Evolutionary conservation across 1,140 invertebrate genomes (phyloP), one percentile per base, ranked within the genome.

Genomic region (Polypedilum vanderplanki): DNA sequence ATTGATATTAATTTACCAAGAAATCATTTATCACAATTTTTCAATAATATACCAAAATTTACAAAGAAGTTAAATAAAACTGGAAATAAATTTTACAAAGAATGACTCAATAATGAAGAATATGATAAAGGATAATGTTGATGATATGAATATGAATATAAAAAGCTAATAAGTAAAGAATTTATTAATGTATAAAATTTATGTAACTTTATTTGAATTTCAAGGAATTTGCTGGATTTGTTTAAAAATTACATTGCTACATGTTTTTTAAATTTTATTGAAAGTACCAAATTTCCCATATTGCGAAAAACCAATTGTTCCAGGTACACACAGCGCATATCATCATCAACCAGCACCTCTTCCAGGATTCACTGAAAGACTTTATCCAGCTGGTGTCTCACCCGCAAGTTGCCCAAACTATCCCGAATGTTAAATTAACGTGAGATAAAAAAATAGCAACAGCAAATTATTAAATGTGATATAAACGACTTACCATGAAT

Each of bases 131-230:
- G 85, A 78, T 86, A 84, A 73, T 92, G 91, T 84, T 98, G 95
- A 95, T 95, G 96, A 5, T 97, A 97, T 84, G 95, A 98, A 85
- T 77, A 82, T 4, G 79, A 87, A 75, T 97, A 95, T 83, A 83
- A 84, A 20, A 76, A 80, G 64, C 80, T n/a, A n/a, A n/a, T n/a
- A n/a, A n/a, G n/a, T n/a, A n/a, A n/a, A n/a, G n/a, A n/a, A n/a
- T n/a, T n/a, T n/a, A n/a, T n/a, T n/a, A n/a, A n/a, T n/a, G n/a
- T n/a, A n/a, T n/a, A n/a, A n/a, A n/a, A n/a, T n/a, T n/a, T n/a
- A n/a, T n/a, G n/a, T n/a, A n/a, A n/a, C n/a, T n/a, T n/a, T n/a
- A n/a, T n/a, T n/a, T n/a, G n/a, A n/a, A n/a, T n/a, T n/a, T n/a
- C n/a, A n/a, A n/a, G n/a, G n/a, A n/a, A n/a, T n/a, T n/a, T n/a